A percentile compares a stretch with the other conserved stretches of the same genome.
phyloP scores from a whole-genome alignment of 2,113 vertebrate genomes.

The Tachuris rubrigastra region DNA sequence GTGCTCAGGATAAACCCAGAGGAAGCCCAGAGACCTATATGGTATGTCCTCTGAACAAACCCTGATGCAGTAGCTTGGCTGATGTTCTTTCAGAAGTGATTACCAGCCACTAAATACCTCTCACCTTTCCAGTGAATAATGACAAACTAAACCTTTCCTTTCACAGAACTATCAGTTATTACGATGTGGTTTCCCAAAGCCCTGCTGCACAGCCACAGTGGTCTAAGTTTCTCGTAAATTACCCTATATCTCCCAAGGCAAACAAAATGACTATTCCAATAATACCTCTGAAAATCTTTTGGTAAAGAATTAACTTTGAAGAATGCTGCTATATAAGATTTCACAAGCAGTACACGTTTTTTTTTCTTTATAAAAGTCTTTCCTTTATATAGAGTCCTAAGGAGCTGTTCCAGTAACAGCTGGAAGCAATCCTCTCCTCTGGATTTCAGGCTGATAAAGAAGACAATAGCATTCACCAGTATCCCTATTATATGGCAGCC shows the following conservation, averaged over 20 bases:
- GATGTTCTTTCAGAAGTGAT: neutral
- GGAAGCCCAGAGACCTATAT: accelerated
- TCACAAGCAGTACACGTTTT: neutral
- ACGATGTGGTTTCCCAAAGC: neutral
- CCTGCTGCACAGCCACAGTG: neutral
- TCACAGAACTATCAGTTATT: neutral
- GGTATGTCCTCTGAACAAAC: neutral
- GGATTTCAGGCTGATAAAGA: neutral
- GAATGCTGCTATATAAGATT: neutral
- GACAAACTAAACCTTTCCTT: neutral
- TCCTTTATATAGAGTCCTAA: neutral
- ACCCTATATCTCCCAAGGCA: neutral
- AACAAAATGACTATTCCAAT: neutral
- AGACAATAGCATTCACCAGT: neutral
- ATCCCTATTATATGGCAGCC: neutral
- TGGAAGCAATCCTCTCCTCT: neutral
- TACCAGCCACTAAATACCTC: neutral
- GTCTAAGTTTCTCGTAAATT: neutral
- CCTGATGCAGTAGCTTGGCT: neutral
- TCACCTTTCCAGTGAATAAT: neutral
- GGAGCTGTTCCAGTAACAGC: neutral
- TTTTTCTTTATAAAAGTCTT: neutral
- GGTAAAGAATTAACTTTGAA: neutral
- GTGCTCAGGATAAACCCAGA: neutral
- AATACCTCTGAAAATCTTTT: neutral